Conservation (phyloP, 2,888 invertebrate genomes). For the Caenorhabditis sulstoni region DNA sequence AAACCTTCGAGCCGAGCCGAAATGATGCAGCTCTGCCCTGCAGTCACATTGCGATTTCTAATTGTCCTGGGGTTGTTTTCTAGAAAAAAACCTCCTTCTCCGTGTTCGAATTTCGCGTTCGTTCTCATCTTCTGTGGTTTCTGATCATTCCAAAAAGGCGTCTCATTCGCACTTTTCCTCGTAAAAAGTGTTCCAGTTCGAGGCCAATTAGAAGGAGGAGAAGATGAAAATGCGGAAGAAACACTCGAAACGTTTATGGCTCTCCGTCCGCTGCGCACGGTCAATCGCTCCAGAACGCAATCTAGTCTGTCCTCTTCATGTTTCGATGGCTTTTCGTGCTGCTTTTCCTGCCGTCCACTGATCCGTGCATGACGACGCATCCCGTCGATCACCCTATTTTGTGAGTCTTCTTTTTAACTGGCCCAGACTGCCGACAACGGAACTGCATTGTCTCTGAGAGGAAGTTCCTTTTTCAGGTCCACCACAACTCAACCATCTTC, state of each 20-base stretch:
- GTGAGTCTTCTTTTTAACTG: too few species aligned
- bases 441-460: too few species aligned
- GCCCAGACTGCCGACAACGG: too few species aligned
- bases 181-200: slow-evolving; percentile 24
- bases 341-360: slow-evolving; percentile 16
- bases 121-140: not conserved
- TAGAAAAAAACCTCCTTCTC: too few species aligned
- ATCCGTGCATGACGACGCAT: slow-evolving; percentile 37
- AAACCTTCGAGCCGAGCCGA: too few species aligned
- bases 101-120: not conserved
- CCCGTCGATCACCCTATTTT: slow-evolving; percentile 18
- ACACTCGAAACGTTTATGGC: slow-evolving; percentile 3
- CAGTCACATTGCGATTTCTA: too few species aligned
- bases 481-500: not conserved
- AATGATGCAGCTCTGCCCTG: too few species aligned
- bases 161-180: not conserved
- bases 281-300: not conserved
- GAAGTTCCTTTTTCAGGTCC: not conserved
- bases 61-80: too few species aligned
- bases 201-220: slow-evolving; percentile 11
- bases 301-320: not conserved
- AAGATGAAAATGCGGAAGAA: not conserved
- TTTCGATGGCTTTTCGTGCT: slow-evolving; percentile 5
- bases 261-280: not conserved
- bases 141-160: slow-evolving; percentile 8